Base-by-base conservation (phyloP, 2,113 vertebrate genomes). In the Cygnus buccinator region DNA sequence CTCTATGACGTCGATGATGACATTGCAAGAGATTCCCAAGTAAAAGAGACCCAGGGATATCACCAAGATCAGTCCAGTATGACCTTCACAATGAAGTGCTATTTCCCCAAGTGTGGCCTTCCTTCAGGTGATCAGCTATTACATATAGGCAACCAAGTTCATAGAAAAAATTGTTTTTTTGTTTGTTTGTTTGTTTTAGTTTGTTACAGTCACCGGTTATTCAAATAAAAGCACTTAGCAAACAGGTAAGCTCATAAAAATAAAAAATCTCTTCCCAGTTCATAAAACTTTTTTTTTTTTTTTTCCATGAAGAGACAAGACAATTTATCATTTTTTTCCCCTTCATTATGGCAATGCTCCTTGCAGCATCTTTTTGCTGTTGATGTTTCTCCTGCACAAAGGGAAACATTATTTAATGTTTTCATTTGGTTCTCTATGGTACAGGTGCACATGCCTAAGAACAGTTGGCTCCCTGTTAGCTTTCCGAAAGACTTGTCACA, bases 371-470 rank as follows among this genome's bases (percentile, higher is more conserved):
- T 59, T 58, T 57, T 78, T 71, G 9, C 44, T 65, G 35, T 63
- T 58, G 50, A 11, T 29, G 4, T 43, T 94, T 91, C 19, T 90
- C 57, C 63, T 77, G 43, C 78, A 92, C 58, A 75, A 83, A 94
- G 46, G 80, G 46, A 96, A 85, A 87, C 50, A 52, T 46, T 55
- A 78, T 43, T 81, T 61, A 41, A 87, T 37, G 11, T 48, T 94
- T 97, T 85, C 59, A 66, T 85, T 91, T 57, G 33, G 46, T 70
- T 54, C 55, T 81, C 61, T 46, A 0, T 74, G 85, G 75, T 84
- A 63, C 86, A 95, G 93, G 90, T 96, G 90, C 86, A 84, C 59
- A 57, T 54, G 73, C 73, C 52, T 66, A 20, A 90, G 90, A 74
- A 87, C 74, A 89, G 72, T 5, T 94, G 80, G 89, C 72, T 96